These are phyloP conservation scores for Spodoptera litura DNA, from an alignment of 1,140 invertebrate genomes.

Conservation along the genomic window DNA sequence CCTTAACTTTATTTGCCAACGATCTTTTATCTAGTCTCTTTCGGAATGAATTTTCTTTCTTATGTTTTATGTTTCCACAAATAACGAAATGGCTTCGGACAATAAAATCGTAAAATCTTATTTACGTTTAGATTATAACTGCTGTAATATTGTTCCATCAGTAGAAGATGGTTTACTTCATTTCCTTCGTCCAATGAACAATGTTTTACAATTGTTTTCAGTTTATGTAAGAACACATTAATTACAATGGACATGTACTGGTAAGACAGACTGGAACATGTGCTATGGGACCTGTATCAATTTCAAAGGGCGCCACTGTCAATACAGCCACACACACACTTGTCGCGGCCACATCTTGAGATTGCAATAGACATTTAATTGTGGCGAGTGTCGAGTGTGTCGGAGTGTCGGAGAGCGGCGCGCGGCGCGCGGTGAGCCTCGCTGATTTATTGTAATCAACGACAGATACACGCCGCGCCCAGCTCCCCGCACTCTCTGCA, in stretches of 20 bases:
- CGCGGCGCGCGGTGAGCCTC: conserved; percentile 15
- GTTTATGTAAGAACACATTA: too few relatives aligned
- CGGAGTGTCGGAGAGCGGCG: conserved; percentile 6
- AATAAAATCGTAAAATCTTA: conserved; percentile 55
- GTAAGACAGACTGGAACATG: neutral
- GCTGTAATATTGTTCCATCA: conserved; percentile 39
- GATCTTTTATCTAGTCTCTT: conserved; percentile 52
- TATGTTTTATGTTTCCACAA: conserved; percentile 45
- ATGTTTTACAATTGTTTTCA: too few relatives aligned
- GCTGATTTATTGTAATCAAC: conserved; percentile 66
- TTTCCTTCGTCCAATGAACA: too few relatives aligned
- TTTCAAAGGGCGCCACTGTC: neutral
- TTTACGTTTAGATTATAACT: conserved; percentile 50
- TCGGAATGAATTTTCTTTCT: conserved; percentile 55
- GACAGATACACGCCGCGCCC: conserved; percentile 50
- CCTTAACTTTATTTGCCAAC: conserved; percentile 23
- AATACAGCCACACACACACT: conserved; percentile 12
- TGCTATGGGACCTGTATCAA: conserved; percentile 8
- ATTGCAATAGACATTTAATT: conserved; percentile 15
- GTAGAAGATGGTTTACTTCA: too few relatives aligned
- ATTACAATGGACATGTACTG: neutral
- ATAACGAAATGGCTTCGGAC: conserved; percentile 47
- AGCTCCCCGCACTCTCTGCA: neutral
- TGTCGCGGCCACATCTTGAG: neutral
- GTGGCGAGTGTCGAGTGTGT: conserved; percentile 14